These are phyloP conservation scores for Cybosia mesomella DNA, from an alignment of 2,888 invertebrate genomes.

Conservation along the genomic window DNA sequence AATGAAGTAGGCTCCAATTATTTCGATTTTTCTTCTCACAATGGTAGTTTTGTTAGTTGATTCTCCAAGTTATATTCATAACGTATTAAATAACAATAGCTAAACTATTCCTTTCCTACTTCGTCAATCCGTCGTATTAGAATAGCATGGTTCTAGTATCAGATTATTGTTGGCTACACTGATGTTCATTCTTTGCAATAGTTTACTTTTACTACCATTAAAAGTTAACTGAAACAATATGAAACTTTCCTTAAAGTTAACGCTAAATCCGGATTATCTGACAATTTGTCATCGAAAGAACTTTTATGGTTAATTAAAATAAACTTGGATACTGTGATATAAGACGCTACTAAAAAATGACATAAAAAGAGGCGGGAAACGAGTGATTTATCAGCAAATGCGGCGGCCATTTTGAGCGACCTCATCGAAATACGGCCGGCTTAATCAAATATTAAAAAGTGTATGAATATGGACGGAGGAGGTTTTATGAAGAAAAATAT, in stretches of 20 bases:
- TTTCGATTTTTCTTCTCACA: too few species aligned
- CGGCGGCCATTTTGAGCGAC: conserved; percentile 58
- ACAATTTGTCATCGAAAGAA: background rate
- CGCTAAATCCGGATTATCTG: background rate
- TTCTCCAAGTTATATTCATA: too few species aligned
- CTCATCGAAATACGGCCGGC: conserved; percentile 47
- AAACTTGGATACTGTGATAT: conserved; percentile 57
- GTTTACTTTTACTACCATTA: too few species aligned
- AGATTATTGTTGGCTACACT: too few species aligned
- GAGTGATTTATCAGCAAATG: conserved; percentile 65
- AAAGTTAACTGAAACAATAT: background rate
- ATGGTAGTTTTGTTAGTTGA: too few species aligned
- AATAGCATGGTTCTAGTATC: too few species aligned
- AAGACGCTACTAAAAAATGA: conserved; percentile 61
- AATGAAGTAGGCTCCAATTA: too few species aligned
- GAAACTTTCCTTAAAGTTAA: background rate
- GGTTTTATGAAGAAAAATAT: conserved; percentile 35
- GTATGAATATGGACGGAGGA: conserved; percentile 47
- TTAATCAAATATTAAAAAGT: conserved; percentile 65
- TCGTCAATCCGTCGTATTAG: too few species aligned
- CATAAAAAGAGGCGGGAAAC: conserved; percentile 61
- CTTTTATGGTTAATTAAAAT: conserved; percentile 56
- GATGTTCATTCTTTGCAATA: too few species aligned
- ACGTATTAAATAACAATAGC: too few species aligned
- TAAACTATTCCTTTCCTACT: too few species aligned